These are phyloP conservation scores for Drosophila guanche DNA, from an alignment of 1,140 invertebrate genomes.

Conservation along the genomic window DNA sequence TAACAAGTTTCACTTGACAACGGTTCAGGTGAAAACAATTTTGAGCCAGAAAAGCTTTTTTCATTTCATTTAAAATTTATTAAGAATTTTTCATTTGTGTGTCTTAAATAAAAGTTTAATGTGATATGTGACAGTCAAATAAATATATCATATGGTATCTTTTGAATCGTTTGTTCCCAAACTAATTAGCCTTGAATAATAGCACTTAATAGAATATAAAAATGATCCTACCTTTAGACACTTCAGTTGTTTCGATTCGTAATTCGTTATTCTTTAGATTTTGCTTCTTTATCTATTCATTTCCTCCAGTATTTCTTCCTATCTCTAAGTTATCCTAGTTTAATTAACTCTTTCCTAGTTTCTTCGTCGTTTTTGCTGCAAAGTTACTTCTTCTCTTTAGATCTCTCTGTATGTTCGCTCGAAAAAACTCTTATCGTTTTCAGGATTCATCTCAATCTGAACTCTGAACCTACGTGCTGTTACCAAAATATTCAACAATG, in stretches of 20 bases:
- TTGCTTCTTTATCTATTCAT: background rate
- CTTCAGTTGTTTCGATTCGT: too few relatives aligned
- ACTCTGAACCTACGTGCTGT: conserved; percentile 9
- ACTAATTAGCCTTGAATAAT: too few relatives aligned
- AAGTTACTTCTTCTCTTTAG: background rate
- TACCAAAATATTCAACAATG: conserved; percentile 4
- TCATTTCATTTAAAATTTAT: background rate
- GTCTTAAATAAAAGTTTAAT: too few relatives aligned
- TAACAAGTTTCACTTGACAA: conserved; percentile 16
- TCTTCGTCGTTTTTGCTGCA: background rate
- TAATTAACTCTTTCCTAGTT: background rate
- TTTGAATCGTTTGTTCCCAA: background rate
- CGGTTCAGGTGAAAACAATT: too few relatives aligned
- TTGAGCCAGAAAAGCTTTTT: background rate
- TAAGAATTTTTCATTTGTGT: background rate
- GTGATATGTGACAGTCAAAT: too few relatives aligned
- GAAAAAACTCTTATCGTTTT: background rate
- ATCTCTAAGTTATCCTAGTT: too few relatives aligned
- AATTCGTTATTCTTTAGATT: background rate
- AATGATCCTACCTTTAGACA: too few relatives aligned
- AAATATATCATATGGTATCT: too few relatives aligned
- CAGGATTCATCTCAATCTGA: background rate
- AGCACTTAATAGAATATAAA: too few relatives aligned
- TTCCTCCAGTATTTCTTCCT: too few relatives aligned
- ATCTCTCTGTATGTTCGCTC: too few relatives aligned